Evolutionary conservation across 1,140 invertebrate genomes (phyloP), one percentile per base, ranked within the genome.

Genomic region (Calliphora vicina): DNA sequence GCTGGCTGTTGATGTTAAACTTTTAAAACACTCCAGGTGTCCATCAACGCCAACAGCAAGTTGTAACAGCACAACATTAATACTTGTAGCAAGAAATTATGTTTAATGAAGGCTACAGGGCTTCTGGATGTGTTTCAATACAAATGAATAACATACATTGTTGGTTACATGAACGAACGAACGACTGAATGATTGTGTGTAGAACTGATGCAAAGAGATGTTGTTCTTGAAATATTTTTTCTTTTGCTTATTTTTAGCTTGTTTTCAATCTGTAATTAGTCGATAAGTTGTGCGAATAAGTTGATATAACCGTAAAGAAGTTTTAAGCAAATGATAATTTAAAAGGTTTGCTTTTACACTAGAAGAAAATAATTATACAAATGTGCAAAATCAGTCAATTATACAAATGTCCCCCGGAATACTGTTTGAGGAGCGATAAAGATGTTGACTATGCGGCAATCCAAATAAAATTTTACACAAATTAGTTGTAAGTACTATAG

Each of bases 1-100:
- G 15, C 71, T 57, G 8, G 23, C 67, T 23, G 67, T 25, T 35
- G 35, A 35, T 50, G 45, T 50, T 50, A 50, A 50, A 50, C 45
- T 50, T 50, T n/a, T 6, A 35, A 27, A 74, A 74, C 72, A 74
- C 72, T 74, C 72, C 72, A 74, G 72, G 72, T 74, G 72, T 74
- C 72, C 72, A 74, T 74, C 72, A 74, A 74, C 72, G 27, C 72
- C 72, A 74, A 27, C 27, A 74, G 25, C 72, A 74, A n/a, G 27
- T 29, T n/a, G n/a, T 6, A 67, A 23, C 6, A 67, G 20, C n/a
- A 67, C 4, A 67, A 57, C n/a, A 57, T 57, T 57, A 17, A 57
- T n/a, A 57, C 35, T 35, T 35, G 50, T 57, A 57, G n/a, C 15
- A 57, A 57, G 50, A n/a, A 57, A 57, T 57, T 57, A 57, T 57